A percentile compares a stretch with the other conserved stretches of the same genome.
Conservation (phyloP, 2,113 vertebrate genomes). For the Syrmaticus mikado region DNA sequence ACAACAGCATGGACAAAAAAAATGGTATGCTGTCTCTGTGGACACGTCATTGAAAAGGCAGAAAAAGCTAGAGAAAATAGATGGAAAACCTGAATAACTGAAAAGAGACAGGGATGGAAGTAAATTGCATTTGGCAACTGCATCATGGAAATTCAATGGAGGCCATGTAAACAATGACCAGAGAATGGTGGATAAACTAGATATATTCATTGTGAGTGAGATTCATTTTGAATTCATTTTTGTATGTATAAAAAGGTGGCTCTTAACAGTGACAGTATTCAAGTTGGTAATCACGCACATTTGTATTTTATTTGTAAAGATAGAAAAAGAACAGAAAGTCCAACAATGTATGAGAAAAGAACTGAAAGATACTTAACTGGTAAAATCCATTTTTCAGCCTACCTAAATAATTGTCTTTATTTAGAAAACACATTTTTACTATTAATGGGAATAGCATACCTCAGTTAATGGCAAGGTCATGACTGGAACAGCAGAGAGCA, state of each 20-base stretch:
- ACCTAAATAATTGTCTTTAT: not conserved
- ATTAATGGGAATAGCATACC: conserved; percentile 71
- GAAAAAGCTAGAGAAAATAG: not conserved
- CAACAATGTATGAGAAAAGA: not conserved
- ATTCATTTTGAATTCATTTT: not conserved
- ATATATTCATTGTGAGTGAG: not conserved
- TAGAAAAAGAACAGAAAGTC: not conserved
- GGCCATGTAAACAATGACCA: not conserved
- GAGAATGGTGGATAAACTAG: not conserved
- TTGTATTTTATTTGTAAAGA: not conserved
- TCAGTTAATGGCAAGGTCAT: conserved; percentile 47
- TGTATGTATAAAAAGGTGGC: not conserved
- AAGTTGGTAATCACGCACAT: not conserved
- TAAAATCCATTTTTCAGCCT: conserved; percentile 31
- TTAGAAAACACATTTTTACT: not conserved
- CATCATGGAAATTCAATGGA: not conserved
- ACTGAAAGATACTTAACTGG: not conserved
- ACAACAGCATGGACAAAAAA: not conserved
- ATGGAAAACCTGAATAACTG: not conserved
- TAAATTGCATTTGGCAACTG: not conserved
- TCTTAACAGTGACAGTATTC: not conserved
- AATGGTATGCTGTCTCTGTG: not conserved
- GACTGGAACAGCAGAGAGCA: conserved; percentile 69
- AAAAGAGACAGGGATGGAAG: not conserved
- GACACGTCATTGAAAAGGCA: not conserved